Percentiles rank a stretch among this genome's conserved stretches.
Conservation (phyloP, 2,113 vertebrate species). For the Notiomystis cincta region DNA sequence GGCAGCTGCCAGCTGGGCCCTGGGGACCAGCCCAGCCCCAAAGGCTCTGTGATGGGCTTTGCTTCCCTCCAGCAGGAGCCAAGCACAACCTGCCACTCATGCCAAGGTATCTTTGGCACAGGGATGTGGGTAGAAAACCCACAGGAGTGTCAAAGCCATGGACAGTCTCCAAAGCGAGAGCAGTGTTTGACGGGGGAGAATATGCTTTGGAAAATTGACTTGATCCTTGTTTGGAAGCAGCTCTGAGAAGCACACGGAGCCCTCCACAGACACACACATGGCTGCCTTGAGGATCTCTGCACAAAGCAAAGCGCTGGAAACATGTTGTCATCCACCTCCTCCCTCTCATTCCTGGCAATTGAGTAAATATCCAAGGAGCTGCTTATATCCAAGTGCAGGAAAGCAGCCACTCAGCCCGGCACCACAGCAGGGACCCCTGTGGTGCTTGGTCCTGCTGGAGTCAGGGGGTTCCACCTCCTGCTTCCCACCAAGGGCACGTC, state of each 20-base stretch:
- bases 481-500: fast-evolving
- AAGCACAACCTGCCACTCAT: not conserved
- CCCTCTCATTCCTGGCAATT: conserved; percentile 21
- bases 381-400: not conserved
- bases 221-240: conserved; percentile 62
- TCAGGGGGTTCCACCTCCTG: not conserved
- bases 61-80: not conserved
- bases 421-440: not conserved
- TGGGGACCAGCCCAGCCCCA: not conserved
- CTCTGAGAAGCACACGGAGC: not conserved
- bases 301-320: conserved; percentile 36
- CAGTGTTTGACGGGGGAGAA: conserved; percentile 51
- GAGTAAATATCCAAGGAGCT: not conserved
- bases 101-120: conserved; percentile 49
- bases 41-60: fast-evolving
- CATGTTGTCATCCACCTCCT: conserved; percentile 22
- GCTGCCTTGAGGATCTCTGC: conserved; percentile 23
- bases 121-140: conserved; percentile 39
- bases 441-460: fast-evolving
- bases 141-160: conserved; percentile 38
- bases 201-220: conserved; percentile 54
- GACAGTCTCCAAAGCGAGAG: conserved; percentile 28
- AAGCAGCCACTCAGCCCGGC: not conserved
- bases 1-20: not conserved
- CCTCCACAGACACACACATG: not conserved